Evolutionary conservation across 2,113 vertebrate species (phyloP), one percentile per base, ranked within the genome.

Genomic region (Calyptommatus sinebrachiatus): DNA sequence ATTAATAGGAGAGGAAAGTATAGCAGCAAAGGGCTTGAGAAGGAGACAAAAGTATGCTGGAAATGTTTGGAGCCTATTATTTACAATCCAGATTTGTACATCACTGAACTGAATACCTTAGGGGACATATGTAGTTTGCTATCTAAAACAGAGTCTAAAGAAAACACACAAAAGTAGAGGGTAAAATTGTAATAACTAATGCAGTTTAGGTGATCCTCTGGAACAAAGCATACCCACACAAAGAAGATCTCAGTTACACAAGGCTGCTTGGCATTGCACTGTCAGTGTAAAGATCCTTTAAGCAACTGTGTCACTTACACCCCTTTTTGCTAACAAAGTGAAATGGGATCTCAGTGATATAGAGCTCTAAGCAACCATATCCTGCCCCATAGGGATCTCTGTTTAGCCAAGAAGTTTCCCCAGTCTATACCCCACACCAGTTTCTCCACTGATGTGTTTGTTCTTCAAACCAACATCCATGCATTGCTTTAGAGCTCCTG

Each of bases 201-300:
- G 79, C 73, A 76, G 53, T 65, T 69, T 76, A 76, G 70, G 45
- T 70, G 79, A 70, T 81, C 79, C 73, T 70, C 53, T 73, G 24
- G 35, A n/a, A 21, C 29, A 61, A 28, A 53, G 26, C 11, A 53
- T 8, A 9, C 53, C 14, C 18, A 18, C 16, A 61, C 48, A 81
- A 9, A 26, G 16, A 65, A 62, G 53, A 81, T 75, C 73, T 81
- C 65, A 28, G 67, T 81, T 76, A 81, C 66, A 76, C 73, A 62
- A 70, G 41, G 66, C 48, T 80, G 70, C 61, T 75, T 75, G 31
- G 31, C 67, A 78, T 61, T 75, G 65, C 50, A 68, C 65, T 75
- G 53, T 28, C 31, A 69, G 66, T 75, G 72, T 68, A 68, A 74
- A 81, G 72, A 75, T 48, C 50, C 53, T 70, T 10, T 48, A 21